Percentiles rank a stretch among this genome's conserved stretches.
These are phyloP conservation scores for Meghimatium bilineatum DNA, from an alignment of 2,888 invertebrate species.

Conservation along the genomic window DNA sequence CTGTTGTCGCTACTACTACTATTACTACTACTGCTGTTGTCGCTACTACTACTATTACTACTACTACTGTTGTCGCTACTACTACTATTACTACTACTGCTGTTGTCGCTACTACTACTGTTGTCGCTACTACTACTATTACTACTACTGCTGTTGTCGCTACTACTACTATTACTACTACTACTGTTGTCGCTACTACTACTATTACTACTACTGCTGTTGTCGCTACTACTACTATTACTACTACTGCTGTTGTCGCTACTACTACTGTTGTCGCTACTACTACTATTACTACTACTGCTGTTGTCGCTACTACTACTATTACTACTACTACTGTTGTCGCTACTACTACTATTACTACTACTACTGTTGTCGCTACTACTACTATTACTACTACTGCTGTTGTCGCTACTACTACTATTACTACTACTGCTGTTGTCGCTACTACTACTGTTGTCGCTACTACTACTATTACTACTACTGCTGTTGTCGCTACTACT, in stretches of 20 bases:
- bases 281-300: background rate
- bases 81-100: background rate
- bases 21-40: background rate
- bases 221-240: background rate
- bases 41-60: background rate
- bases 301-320: background rate
- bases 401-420: conserved; percentile 24
- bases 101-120: background rate
- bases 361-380: conserved; percentile 12
- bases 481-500: background rate
- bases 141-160: conserved; percentile 2
- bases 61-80: conserved; percentile 15
- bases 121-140: background rate
- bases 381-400: conserved; percentile 23
- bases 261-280: background rate
- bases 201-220: background rate
- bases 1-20: background rate
- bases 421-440: conserved; percentile 21
- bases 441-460: background rate
- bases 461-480: background rate
- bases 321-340: background rate
- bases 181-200: background rate
- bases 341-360: background rate
- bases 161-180: background rate
- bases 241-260: background rate